Evolutionary conservation across 2,797 vertebrate species (phyloP), one percentile per base, ranked within the genome.

Genomic region (Avahi laniger): DNA sequence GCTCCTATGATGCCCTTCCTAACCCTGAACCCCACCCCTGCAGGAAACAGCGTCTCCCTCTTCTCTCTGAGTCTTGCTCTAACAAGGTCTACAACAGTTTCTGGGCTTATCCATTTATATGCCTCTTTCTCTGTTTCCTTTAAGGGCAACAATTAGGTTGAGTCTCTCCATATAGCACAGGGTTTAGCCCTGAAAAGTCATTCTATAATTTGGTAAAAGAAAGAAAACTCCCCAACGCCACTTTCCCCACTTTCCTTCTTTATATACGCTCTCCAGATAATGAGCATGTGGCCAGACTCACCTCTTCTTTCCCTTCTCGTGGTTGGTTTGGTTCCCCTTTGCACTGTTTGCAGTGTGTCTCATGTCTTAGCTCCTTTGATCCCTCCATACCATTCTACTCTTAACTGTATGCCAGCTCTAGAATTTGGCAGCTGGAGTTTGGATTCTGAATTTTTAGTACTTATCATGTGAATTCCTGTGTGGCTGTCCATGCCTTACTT

Each of bases 141-240:
- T 38, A 69, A 91, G 75, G 83, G 33, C 14, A 69, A 83, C 22
- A 63, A 28, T 93, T 61, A 86, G 24, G 28, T 86, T 95, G 90
- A 88, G 24, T 84, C 54, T 93, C 65, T 75, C 81, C 11, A 11
- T 57, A 2, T 59, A 87, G 59, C 38, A 33, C 4, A 38, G 20
- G 24, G 20, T 43, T 78, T 96, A 70, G 46, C 24, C 35, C 24
- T 83, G 88, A 84, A 61, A 48, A 52, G 38, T 75, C 33, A 22
- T 61, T 57, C 18, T 82, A 22, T 48, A 84, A 96, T 84, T 93
- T 75, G 38, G 61, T 35, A 54, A 89, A 65, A 86, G 33, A 91
- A 94, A 82, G 89, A 76, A 54, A 59, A 26, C 14, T 90, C 93
- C 59, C 35, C 20, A 22, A 28, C 2, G 26, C 9, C 70, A 33